These are phyloP conservation scores for Ecliptopera silaceata DNA, from an alignment of 2,888 invertebrate genomes.

Conservation along the genomic window DNA sequence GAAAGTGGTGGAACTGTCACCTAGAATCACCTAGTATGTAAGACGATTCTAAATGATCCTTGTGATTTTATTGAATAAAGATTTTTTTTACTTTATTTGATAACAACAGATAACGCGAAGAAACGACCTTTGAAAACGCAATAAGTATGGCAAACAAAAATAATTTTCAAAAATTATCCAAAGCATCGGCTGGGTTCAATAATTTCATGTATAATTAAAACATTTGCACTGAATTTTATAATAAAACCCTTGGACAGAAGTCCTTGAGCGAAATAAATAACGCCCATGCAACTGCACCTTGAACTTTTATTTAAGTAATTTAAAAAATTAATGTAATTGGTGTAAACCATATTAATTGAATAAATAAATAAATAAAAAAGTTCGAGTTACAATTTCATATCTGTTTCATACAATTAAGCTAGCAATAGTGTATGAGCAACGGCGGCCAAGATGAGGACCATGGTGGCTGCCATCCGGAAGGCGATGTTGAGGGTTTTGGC, in stretches of 20 bases:
- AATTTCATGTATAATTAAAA: background rate
- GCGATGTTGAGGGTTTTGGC: slow-evolving; percentile 48
- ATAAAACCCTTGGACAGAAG: background rate
- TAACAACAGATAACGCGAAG: no score
- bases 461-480: slow-evolving; percentile 28
- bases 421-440: slow-evolving; percentile 40
- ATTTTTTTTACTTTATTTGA: no score
- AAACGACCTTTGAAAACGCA: no score
- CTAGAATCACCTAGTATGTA: no score
- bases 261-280: background rate
- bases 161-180: background rate
- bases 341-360: no score
- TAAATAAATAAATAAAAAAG: background rate
- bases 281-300: background rate
- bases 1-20: no score
- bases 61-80: no score
- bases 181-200: background rate
- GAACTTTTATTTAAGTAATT: no score
- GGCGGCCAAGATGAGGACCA: slow-evolving; percentile 43
- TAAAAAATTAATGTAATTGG: no score
- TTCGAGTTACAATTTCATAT: background rate
- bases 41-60: no score
- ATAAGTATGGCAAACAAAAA: no score
- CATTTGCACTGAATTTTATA: background rate
- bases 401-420: background rate